These are phyloP conservation scores for Andrena hattorfiana DNA, from an alignment of 2,888 invertebrate species.

Conservation along the genomic window DNA sequence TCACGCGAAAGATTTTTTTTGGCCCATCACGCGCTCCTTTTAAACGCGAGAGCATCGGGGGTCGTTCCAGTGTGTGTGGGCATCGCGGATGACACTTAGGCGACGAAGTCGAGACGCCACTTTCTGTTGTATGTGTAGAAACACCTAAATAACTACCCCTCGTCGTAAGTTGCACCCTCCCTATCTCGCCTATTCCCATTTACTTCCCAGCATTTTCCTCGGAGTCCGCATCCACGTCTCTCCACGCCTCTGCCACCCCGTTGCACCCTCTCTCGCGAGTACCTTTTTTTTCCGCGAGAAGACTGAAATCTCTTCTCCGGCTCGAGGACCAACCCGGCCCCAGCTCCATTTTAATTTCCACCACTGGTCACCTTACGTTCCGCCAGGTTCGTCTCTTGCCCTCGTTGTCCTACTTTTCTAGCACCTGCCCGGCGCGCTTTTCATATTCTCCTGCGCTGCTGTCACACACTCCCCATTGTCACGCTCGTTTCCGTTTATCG, in stretches of 20 bases:
- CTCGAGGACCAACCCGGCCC: background rate
- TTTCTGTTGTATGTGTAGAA: background rate
- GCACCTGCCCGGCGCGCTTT: background rate
- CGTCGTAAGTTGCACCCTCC: conserved; percentile 5
- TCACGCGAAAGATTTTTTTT: conserved; percentile 12
- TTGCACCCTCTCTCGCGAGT: background rate
- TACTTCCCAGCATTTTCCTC: conserved; percentile 18
- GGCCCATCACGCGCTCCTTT: background rate
- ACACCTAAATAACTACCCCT: conserved; percentile 5
- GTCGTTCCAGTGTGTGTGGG: conserved; percentile 21
- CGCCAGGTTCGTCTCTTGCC: background rate
- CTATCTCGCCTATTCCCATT: conserved; percentile 32
- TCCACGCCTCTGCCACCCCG: background rate
- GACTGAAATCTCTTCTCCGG: conserved; percentile 1
- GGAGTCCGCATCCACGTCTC: conserved; percentile 15
- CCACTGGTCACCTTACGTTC: conserved; percentile 2
- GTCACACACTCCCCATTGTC: background rate
- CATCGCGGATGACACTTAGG: conserved; percentile 36
- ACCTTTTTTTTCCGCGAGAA: background rate
- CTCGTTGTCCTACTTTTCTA: background rate
- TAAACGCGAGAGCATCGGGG: conserved; percentile 42
- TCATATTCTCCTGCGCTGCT: background rate
- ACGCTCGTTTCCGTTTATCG: conserved; percentile 11
- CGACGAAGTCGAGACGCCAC: conserved; percentile 37
- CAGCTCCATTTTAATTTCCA: conserved; percentile 22